Evolutionary conservation across 2,888 invertebrate species (phyloP).

Genomic region (Cryptops parisi): DNA sequence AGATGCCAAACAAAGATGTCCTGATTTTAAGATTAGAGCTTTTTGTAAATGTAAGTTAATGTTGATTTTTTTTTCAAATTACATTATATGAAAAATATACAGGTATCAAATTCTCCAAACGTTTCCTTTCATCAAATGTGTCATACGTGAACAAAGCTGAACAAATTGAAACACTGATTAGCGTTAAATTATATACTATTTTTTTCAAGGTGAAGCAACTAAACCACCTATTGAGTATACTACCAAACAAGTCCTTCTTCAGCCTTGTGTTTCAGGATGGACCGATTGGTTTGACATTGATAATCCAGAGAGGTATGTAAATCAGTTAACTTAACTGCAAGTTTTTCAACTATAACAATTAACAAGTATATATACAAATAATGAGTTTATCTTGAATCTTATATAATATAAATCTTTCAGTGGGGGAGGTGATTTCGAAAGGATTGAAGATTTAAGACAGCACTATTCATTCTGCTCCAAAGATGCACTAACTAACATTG

Average conservation of each 20-base stretch:
- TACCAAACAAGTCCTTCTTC: too few species aligned
- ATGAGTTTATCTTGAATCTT: too few species aligned
- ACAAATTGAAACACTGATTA: too few species aligned
- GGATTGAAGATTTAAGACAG: conserved; percentile 21
- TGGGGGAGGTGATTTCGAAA: conserved; percentile 25
- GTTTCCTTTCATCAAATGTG: not conserved
- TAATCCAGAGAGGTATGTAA: conserved; percentile 10
- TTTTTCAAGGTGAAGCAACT: too few species aligned
- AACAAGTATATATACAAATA: too few species aligned
- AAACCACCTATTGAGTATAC: too few species aligned
- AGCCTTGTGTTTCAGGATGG: conserved; percentile 29
- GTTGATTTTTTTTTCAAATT: conserved; percentile 1
- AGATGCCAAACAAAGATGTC: conserved; percentile 36
- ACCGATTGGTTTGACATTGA: conserved; percentile 29
- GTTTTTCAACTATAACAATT: not conserved
- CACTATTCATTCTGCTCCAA: conserved; percentile 22
- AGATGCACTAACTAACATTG: conserved; percentile 23
- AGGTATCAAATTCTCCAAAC: not conserved
- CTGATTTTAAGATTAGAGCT: conserved; percentile 70
- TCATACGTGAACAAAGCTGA: too few species aligned
- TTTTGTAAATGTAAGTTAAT: conserved; percentile 38
- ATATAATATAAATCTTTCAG: too few species aligned
- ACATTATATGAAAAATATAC: too few species aligned
- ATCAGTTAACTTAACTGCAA: not conserved
- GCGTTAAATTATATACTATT: too few species aligned